Evolutionary conservation across 2,797 vertebrate species (phyloP).

Genomic region (Sebastes paucispinis): DNA sequence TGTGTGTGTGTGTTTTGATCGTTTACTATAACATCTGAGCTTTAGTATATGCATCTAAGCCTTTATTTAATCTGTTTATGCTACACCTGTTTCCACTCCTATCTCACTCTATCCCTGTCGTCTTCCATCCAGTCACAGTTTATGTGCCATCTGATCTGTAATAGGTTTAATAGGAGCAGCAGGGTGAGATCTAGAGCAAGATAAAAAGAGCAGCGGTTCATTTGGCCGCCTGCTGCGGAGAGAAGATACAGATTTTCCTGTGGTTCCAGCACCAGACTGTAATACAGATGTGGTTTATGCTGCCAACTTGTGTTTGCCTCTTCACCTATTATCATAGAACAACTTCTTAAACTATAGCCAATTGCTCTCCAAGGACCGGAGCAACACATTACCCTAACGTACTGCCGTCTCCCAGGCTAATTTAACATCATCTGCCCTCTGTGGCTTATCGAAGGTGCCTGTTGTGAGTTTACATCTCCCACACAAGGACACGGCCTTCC

Average conservation of each 20-base stretch:
- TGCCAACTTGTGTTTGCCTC: constrained; percentile 29
- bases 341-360: constrained; percentile 6
- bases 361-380: not conserved
- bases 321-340: constrained; percentile 28
- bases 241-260: not conserved
- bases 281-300: constrained; percentile 5
- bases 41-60: not conserved
- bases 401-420: constrained; percentile 8
- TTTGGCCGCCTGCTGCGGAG: not conserved
- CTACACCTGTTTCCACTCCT: not conserved
- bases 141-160: not conserved
- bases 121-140: not conserved
- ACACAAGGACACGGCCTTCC: not conserved
- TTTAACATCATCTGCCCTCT: constrained; percentile 18
- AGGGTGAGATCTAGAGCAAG: not conserved
- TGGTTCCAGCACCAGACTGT: not conserved
- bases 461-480: constrained; percentile 1
- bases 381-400: constrained; percentile 21
- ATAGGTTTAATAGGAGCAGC: constrained; percentile 8
- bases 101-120: not conserved
- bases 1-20: no score
- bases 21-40: not conserved
- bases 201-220: constrained; percentile 22
- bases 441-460: constrained; percentile 13
- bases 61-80: not conserved